These are phyloP conservation scores for Zaprionus ghesquierei DNA, from an alignment of 1,140 invertebrate genomes.

Conservation along the genomic window DNA sequence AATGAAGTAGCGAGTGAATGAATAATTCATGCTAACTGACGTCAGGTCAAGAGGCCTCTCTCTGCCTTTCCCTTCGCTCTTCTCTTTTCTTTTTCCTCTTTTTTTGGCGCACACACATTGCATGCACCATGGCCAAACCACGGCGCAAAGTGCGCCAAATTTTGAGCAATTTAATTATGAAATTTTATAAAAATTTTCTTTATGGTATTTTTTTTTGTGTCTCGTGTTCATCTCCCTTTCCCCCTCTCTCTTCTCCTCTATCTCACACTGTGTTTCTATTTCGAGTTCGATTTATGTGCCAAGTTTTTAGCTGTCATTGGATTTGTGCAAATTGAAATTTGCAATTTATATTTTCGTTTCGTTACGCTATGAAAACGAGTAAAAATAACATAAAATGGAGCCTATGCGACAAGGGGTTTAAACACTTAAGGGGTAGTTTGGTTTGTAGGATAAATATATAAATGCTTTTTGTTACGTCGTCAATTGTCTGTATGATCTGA, in stretches of 20 bases:
- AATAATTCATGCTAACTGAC: constrained; percentile 37
- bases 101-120: not conserved
- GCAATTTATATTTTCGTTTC: constrained; percentile 2
- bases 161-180: constrained; percentile 79
- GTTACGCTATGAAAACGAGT: not conserved
- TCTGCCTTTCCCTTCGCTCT: not conserved
- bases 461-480: no score
- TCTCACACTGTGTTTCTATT: not conserved
- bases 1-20: constrained; percentile 42
- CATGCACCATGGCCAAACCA: not conserved
- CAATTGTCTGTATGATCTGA: no score
- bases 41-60: not conserved
- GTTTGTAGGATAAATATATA: no score
- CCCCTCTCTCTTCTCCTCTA: not conserved
- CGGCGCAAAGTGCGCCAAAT: constrained; percentile 66
- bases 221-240: not conserved
- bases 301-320: constrained; percentile 63
- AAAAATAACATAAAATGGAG: not conserved
- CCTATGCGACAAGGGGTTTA: not conserved
- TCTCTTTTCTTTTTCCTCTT: no score
- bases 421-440: no score
- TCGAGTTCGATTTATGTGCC: constrained; percentile 70
- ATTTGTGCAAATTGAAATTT: constrained; percentile 48
- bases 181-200: constrained; percentile 42
- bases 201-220: constrained; percentile 4